Evolutionary conservation across 2,113 vertebrate genomes (phyloP).

Genomic region (Hippocampus zosterae): DNA sequence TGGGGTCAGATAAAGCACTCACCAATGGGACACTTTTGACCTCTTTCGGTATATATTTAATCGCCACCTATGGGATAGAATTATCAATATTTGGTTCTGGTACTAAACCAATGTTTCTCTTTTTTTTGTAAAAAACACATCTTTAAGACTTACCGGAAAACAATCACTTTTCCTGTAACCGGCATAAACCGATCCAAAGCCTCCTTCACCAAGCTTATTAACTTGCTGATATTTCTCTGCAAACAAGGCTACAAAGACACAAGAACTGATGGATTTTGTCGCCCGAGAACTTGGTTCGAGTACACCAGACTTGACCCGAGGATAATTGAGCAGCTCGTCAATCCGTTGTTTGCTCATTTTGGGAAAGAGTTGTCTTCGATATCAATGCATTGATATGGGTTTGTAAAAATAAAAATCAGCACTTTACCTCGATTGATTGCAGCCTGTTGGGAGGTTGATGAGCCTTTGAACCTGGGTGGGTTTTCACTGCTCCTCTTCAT

Average conservation of each 20-base stretch:
- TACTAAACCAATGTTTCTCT: neutral
- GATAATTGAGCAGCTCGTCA: too few species aligned
- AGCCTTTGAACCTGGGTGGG: neutral
- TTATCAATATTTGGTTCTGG: neutral
- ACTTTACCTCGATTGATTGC: slow-evolving; percentile 2
- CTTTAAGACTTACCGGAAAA: neutral
- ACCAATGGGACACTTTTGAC: slow-evolving; percentile 3
- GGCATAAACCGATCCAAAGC: slow-evolving; percentile 7
- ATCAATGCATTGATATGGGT: neutral
- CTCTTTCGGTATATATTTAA: slow-evolving; percentile 9
- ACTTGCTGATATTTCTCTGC: slow-evolving; percentile 2
- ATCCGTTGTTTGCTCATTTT: too few species aligned
- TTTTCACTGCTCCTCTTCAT: neutral
- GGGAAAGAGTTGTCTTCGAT: too few species aligned
- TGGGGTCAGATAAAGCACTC: neutral
- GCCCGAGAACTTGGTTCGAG: too few species aligned
- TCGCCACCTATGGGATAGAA: neutral
- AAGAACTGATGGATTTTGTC: neutral
- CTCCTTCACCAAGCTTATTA: slow-evolving; percentile 1
- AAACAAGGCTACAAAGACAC: neutral
- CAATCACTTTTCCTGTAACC: slow-evolving; percentile 8
- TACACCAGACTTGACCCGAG: too few species aligned
- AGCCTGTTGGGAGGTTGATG: neutral
- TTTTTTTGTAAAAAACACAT: neutral
- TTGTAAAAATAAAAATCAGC: neutral